phyloP scores from a whole-genome alignment of 2,797 vertebrate genomes.

The Cyclura pinguis region DNA sequence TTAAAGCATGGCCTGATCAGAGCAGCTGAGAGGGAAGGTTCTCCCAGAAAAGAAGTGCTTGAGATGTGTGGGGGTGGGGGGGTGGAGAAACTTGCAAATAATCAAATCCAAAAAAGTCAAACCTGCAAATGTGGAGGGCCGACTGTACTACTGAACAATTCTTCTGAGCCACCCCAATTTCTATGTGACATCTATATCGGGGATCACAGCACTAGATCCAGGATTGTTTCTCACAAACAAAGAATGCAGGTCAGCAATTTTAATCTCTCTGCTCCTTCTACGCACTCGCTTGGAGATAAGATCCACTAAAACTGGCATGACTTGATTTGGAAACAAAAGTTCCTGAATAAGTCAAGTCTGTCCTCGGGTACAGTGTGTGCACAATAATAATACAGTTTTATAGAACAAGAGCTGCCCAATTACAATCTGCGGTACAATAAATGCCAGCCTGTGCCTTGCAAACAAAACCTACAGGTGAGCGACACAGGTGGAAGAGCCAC shows the following conservation, averaged over 20 bases:
- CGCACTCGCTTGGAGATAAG: no score
- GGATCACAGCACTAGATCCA: no score
- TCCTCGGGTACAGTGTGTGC: background rate
- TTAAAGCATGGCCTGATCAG: no score
- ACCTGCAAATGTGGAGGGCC: no score
- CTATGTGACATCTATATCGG: no score
- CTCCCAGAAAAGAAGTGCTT: no score
- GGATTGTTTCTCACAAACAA: background rate
- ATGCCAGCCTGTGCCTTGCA: background rate
- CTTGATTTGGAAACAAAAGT: background rate
- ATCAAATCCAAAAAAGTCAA: no score
- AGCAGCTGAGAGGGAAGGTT: no score
- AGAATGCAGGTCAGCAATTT: background rate
- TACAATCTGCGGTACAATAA: background rate
- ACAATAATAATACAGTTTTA: background rate
- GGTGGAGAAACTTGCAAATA: no score
- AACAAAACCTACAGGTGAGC: background rate
- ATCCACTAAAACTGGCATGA: background rate
- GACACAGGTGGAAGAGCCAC: background rate
- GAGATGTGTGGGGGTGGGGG: no score
- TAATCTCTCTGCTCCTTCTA: background rate
- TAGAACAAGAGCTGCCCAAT: background rate
- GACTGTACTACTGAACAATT: background rate
- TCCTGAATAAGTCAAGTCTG: rapidly evolving
- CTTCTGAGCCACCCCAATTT: no score